phyloP scores from a whole-genome alignment of 2,888 invertebrate genomes.

The Pseudeuparius sepicola region DNA sequence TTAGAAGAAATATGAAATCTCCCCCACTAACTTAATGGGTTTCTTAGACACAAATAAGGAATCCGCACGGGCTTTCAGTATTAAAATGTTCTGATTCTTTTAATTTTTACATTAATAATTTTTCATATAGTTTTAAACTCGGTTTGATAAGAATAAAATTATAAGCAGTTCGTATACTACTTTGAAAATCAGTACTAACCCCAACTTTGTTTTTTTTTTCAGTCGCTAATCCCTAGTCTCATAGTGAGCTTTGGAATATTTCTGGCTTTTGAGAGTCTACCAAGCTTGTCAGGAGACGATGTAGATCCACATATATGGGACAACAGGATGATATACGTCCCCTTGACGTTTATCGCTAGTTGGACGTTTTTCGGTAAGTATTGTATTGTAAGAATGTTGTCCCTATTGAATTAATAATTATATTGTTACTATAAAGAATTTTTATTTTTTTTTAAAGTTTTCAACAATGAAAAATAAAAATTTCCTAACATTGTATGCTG shows the following conservation, averaged over 20 bases:
- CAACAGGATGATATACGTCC: conserved; percentile 48
- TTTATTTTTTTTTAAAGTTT: too few relatives aligned
- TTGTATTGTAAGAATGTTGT: too few relatives aligned
- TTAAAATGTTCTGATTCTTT: too few relatives aligned
- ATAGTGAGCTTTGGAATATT: conserved; percentile 47
- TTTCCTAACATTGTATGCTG: too few relatives aligned
- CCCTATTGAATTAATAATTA: too few relatives aligned
- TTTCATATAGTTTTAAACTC: conserved; percentile 1
- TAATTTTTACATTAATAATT: neutral
- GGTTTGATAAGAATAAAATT: neutral
- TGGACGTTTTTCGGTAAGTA: conserved; percentile 43
- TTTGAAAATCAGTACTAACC: too few relatives aligned
- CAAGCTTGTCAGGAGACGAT: conserved; percentile 39
- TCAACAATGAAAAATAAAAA: too few relatives aligned
- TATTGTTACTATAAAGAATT: too few relatives aligned
- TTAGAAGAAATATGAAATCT: too few relatives aligned
- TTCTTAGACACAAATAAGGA: too few relatives aligned
- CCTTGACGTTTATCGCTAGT: conserved; percentile 49
- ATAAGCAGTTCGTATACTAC: neutral
- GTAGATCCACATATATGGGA: conserved; percentile 45
- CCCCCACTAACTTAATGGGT: too few relatives aligned
- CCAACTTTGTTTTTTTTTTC: conserved; percentile 42
- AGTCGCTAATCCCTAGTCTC: conserved; percentile 48
- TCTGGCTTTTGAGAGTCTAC: conserved; percentile 43
- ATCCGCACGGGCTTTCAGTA: too few relatives aligned